Evolutionary conservation across 2,888 invertebrate species (phyloP), one percentile per base, ranked within the genome.

Genomic region (Clanis bilineata): DNA sequence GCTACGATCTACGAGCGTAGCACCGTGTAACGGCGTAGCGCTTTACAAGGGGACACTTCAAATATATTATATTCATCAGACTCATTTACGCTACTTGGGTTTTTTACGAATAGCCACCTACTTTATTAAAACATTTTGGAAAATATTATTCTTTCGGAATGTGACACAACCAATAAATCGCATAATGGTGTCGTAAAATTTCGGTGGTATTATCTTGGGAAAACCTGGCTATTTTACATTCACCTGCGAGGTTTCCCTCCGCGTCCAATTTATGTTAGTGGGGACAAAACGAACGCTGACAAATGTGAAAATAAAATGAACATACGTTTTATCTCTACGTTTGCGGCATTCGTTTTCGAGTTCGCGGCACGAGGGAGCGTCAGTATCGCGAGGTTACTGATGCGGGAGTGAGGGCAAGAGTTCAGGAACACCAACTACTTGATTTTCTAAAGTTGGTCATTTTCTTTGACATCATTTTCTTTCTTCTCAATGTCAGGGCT

Each of bases 201-300:
- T 90, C 84, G 82, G 79, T 76, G 83, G 88, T 86, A 90, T 91
- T 91, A 90, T 90, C 90, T 90, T 87, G 90, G 90, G 88, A 88
- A 88, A 88, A 88, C 84, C 86, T 81, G 83, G 90, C 89, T 90
- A 90, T 91, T 90, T 90, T 90, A 90, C 90, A 92, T 92, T 91
- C 90, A 91, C 90, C 90, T 90, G 88, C 85, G 90, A 86, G 88
- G 88, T 86, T 90, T 88, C 86, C 90, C 90, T 90, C 86, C 85
- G 82, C 88, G 86, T 90, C 89, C 91, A 91, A 91, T 91, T 91
- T 92, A 91, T 90, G 91, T 91, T 91, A 90, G 90, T 90, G 90
- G 89, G 90, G 88, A 90, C 90, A 90, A 90, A 91, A 90, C 90
- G 91, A 91, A 91, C 86, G 90, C 89, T 92, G 91, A 92, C 91